Base-by-base conservation (phyloP, 2,888 invertebrate species). In the Coleophora flavipennella region DNA sequence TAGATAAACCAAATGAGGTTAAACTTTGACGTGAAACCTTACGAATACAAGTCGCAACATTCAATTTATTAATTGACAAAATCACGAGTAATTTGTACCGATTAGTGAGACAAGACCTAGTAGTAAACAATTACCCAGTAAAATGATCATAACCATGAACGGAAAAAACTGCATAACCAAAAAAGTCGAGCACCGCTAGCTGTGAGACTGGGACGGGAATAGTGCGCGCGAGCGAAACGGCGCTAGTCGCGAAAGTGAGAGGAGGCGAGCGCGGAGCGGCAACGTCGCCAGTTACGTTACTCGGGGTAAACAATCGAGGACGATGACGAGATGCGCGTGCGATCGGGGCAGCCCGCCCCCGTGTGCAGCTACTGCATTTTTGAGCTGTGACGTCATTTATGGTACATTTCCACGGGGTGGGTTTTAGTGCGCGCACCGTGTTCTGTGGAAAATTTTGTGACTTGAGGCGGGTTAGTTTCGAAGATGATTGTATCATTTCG, bases 181-280 rank as follows among this genome's bases (percentile, higher is more conserved):
- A 83, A 83, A 84, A 80, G 71, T 77, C 72, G 75, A 76, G 73
- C 78, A 84, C 83, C 83, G 83, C 81, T 81, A 83, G 66, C 58
- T 59, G 65, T 66, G 62, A 48, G 70, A 78, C 62, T 48, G 63
- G 51, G 79, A 78, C 60, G 55, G 54, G 39, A 29, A 44, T 58
- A 64, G 53, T 34, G 45, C 42, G 65, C 50, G 53, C 43, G 61
- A 62, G 55, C 43, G 65, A 51, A 73, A 70, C 52, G 50, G 59
- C 43, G 48, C 44, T 45, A 57, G 57, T 68, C 77, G 80, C 77
- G 84, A 83, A 83, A 83, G 84, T 83, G 84, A 84, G 84, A 80
- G 79, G 81, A 78, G 67, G 72, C 76, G 63, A 80, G 56, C 53
- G 59, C 73, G 61, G 64, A 62, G 64, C 69, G 84, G 84, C 83